Evolutionary conservation across 2,888 invertebrate species (phyloP).

Genomic region (Diloba caeruleocephala): DNA sequence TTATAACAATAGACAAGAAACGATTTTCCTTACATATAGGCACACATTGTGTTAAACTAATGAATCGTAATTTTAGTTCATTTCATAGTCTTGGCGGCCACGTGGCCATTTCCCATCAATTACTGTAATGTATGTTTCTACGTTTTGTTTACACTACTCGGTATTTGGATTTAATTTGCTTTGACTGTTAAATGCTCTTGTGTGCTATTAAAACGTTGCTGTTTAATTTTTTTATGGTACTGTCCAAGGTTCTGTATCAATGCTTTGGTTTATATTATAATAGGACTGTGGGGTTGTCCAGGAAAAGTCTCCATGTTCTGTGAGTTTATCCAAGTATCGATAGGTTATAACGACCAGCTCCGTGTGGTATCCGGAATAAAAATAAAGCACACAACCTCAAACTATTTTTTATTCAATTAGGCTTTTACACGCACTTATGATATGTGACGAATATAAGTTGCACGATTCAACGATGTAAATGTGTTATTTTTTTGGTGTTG

Average conservation of each 20-base stretch:
- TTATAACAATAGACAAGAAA: not conserved
- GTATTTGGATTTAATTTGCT: constrained; percentile 4
- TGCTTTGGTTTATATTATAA: not conserved
- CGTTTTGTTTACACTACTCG: constrained; percentile 17
- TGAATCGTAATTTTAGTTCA: constrained; percentile 38
- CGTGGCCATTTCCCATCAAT: constrained; percentile 44
- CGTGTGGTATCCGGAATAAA: too few relatives aligned
- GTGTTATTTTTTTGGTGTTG: too few relatives aligned
- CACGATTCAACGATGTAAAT: too few relatives aligned
- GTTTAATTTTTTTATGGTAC: not conserved
- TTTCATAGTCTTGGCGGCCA: constrained; percentile 36
- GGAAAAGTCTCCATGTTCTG: too few relatives aligned
- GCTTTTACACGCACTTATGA: too few relatives aligned
- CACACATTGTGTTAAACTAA: not conserved
- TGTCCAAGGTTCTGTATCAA: too few relatives aligned
- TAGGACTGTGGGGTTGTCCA: too few relatives aligned
- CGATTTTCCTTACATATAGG: not conserved
- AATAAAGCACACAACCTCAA: too few relatives aligned
- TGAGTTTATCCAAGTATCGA: too few relatives aligned
- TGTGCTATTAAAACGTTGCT: constrained; percentile 11
- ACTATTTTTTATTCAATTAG: too few relatives aligned
- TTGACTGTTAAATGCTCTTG: not conserved
- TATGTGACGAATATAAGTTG: too few relatives aligned
- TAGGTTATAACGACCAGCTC: too few relatives aligned
- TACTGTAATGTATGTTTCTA: constrained; percentile 28